phyloP scores from a whole-genome alignment of 1,140 invertebrate species.

The Bicyclus anynana region DNA sequence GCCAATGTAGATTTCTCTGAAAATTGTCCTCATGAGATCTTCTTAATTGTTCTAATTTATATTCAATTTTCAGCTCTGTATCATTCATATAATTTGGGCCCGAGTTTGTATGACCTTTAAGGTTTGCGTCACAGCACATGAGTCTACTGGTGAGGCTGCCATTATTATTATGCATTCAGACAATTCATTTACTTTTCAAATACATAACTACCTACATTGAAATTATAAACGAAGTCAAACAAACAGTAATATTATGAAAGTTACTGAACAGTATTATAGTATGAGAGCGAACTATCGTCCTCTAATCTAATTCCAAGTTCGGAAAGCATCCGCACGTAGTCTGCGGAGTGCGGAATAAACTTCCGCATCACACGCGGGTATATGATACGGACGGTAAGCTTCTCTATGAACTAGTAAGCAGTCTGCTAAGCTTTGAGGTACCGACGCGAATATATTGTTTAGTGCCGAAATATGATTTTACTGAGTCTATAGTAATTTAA shows the following conservation, averaged over 20 bases:
- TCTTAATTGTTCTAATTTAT: no score
- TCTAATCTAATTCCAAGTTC: constrained; percentile 19
- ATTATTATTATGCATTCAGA: no score
- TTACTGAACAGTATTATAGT: background rate
- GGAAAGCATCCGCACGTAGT: constrained; percentile 17
- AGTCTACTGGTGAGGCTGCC: no score
- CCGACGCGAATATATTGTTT: background rate
- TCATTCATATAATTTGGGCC: no score
- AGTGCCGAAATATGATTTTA: background rate
- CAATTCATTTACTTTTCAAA: no score
- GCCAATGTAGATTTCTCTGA: no score
- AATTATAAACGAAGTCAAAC: background rate
- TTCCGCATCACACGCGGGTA: background rate
- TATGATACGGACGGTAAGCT: constrained; percentile 15
- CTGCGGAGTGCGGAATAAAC: constrained; percentile 9
- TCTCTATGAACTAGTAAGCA: constrained; percentile 21
- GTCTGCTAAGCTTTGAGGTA: constrained; percentile 13
- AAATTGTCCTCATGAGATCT: no score
- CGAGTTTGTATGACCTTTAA: no score
- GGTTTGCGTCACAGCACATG: no score
- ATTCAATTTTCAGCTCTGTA: no score
- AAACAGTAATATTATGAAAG: background rate
- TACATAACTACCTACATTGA: no score
- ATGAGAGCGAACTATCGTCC: constrained; percentile 5
- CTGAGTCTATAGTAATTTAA: no score